These are phyloP conservation scores for Himalopsyche japonica DNA, from an alignment of 2,888 invertebrate genomes.

Conservation along the genomic window DNA sequence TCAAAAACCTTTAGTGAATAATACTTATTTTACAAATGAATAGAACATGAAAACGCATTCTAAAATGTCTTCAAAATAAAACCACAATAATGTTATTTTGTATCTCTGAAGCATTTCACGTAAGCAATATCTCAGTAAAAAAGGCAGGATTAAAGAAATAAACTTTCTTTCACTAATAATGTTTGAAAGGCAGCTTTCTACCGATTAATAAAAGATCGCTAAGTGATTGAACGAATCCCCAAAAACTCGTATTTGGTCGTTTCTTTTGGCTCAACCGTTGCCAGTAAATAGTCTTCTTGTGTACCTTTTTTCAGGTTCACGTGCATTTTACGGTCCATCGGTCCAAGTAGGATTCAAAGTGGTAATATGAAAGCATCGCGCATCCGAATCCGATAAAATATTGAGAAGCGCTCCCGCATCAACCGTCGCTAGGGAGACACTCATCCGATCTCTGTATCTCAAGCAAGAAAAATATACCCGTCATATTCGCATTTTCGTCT, in stretches of 20 bases:
- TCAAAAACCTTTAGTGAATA: too few species aligned
- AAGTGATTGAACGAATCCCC: neutral
- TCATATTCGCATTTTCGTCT: too few species aligned
- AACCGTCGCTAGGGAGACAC: neutral
- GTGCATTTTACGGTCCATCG: neutral
- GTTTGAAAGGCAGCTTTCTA: too few species aligned
- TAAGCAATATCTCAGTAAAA: too few species aligned
- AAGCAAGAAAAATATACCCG: neutral
- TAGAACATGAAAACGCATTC: too few species aligned
- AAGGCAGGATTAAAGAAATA: too few species aligned
- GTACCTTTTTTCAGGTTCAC: neutral
- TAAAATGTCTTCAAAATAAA: too few species aligned
- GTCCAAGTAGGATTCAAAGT: neutral
- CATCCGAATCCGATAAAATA: neutral
- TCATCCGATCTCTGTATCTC: neutral
- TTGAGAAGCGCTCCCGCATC: neutral
- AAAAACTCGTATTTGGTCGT: neutral
- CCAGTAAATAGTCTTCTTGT: neutral
- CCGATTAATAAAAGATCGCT: too few species aligned
- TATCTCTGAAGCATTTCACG: too few species aligned
- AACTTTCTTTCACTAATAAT: too few species aligned
- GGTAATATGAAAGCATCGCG: neutral
- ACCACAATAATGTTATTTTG: too few species aligned
- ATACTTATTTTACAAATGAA: too few species aligned
- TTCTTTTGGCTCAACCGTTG: neutral